These are phyloP conservation scores for Leptinotarsa juncta DNA, from an alignment of 2,888 invertebrate genomes.

Conservation along the genomic window DNA sequence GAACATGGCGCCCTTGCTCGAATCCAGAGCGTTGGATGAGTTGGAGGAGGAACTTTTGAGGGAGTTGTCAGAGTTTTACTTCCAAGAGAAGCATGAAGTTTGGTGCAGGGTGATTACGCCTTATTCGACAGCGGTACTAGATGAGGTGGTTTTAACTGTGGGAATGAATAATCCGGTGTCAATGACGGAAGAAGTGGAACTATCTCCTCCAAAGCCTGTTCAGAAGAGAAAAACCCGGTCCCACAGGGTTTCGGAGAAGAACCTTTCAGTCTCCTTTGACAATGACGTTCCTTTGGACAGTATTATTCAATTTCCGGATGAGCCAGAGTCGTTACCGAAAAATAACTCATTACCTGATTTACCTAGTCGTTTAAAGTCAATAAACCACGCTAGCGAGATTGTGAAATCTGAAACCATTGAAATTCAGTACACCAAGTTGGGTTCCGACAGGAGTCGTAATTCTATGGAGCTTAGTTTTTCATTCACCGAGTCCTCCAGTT, in stretches of 20 bases:
- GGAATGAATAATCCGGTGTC: slow-evolving; percentile 66
- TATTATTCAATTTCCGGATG: slow-evolving; percentile 49
- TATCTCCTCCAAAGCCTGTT: slow-evolving; percentile 39
- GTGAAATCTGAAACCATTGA: slow-evolving; percentile 49
- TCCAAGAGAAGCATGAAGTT: slow-evolving; percentile 72
- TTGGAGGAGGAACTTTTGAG: slow-evolving; percentile 73
- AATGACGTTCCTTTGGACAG: slow-evolving; percentile 36
- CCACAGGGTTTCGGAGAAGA: slow-evolving; percentile 43
- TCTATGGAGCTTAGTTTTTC: slow-evolving; percentile 36
- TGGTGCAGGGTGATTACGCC: slow-evolving; percentile 77
- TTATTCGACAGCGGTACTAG: slow-evolving; percentile 72
- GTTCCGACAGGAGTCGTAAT: slow-evolving; percentile 25
- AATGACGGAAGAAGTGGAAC: slow-evolving; percentile 65
- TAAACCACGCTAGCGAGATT: slow-evolving; percentile 54
- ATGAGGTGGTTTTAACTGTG: slow-evolving; percentile 69
- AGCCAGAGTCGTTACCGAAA: slow-evolving; percentile 34
- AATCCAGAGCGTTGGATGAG: slow-evolving; percentile 74
- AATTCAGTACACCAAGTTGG: slow-evolving; percentile 48
- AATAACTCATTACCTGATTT: slow-evolving; percentile 22
- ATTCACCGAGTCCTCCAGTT: slow-evolving; percentile 55
- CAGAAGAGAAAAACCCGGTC: slow-evolving; percentile 48
- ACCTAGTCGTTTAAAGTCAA: slow-evolving; percentile 54
- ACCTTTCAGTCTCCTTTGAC: slow-evolving; percentile 24
- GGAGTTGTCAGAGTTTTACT: slow-evolving; percentile 77
- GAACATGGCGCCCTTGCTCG: slow-evolving; percentile 79